Evolutionary conservation across 2,888 invertebrate species (phyloP), one percentile per base, ranked within the genome.

Genomic region (Agriopis aurantiaria): DNA sequence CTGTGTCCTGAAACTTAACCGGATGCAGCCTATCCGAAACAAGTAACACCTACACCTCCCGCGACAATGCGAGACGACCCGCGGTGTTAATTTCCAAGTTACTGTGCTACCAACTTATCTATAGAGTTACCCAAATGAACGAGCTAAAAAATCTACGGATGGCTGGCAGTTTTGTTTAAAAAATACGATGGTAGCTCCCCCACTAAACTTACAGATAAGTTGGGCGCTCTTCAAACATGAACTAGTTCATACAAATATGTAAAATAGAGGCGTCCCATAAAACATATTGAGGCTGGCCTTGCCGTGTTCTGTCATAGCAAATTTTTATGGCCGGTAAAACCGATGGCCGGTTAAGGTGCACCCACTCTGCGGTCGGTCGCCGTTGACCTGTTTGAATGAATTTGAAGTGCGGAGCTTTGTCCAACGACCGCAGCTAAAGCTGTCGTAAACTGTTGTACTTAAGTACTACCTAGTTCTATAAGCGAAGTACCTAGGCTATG

Each of bases 261-360:
- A 74, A 66, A 76, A 68, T 71, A 76, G 71, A 73, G 69, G 65
- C 53, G 65, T 58, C 61, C 51, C 64, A 74, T 73, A 75, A 74
- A 71, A 71, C 56, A 63, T 52, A 5, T 17, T 48, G 68, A 64
- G 56, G 52, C 17, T 58, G 65, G 69, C 66, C 62, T 66, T 63
- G 67, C 62, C 56, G 52, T 71, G 71, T 71, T 71, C 72, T 70
- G 70, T 77, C 74, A 75, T 67, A 46, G 57, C 70, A 71, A 73
- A 68, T 65, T 72, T 75, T 77, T 77, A 78, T 73, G 74, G 60
- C 61, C 57, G 75, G 75, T 74, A 75, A 76, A 78, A 71, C 75
- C 73, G 74, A 76, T 68, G 66, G 64, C 57, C 55, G 52, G 33
- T 62, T 66, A 69, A 43, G 65, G 65, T 69, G 57, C 65, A 65